Percentiles rank a stretch among this genome's conserved stretches.
Evolutionary conservation across 2,113 vertebrate genomes (phyloP).

Genomic region (Psilopsiagon aymara): DNA sequence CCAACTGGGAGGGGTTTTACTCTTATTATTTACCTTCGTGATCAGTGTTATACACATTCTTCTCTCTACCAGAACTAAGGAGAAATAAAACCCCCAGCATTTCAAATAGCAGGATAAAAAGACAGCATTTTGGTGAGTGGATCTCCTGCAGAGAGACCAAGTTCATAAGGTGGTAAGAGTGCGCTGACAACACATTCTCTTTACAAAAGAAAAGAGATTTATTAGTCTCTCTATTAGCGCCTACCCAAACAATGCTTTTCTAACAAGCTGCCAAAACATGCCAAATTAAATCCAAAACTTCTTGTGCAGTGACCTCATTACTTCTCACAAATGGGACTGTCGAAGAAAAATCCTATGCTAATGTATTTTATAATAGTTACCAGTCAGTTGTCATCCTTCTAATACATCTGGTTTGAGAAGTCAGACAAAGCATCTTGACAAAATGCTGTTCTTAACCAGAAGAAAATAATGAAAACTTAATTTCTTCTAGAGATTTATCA

Average conservation of each 20-base stretch:
- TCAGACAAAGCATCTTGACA: neutral
- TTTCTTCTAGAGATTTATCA: slow-evolving; percentile 28
- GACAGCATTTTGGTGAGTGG: neutral
- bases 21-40: neutral
- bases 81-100: neutral
- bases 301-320: neutral
- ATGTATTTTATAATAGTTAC: neutral
- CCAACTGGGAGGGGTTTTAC: neutral
- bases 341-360: neutral
- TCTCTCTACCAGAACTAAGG: neutral
- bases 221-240: neutral
- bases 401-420: neutral
- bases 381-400: neutral
- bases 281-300: neutral
- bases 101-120: neutral
- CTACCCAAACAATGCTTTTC: neutral
- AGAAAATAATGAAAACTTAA: neutral
- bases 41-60: neutral
- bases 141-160: neutral
- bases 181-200: neutral
- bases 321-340: neutral
- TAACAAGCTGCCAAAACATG: neutral
- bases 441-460: neutral
- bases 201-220: neutral
- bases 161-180: neutral